Evolutionary conservation across 2,797 vertebrate genomes (phyloP), one percentile per base, ranked within the genome.

Genomic region (Anguilla anguilla): DNA sequence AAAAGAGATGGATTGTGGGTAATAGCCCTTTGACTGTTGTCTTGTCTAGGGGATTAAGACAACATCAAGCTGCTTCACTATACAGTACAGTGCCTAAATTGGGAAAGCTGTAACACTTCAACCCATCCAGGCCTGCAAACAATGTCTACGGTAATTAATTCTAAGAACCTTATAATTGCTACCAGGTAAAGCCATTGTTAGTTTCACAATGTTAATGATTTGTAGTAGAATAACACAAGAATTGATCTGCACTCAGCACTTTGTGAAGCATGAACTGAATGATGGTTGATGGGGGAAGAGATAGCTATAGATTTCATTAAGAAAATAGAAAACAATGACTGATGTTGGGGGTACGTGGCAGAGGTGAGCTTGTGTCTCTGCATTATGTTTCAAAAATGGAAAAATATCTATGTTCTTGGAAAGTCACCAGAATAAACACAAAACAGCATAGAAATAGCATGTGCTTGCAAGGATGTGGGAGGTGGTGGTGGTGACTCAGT

Each of bases 141-240:
- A 69, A n/a, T 28, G n/a, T 90, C 89, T 88, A 17, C 59, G 4
- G 59, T 64, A n/a, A 69, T 69, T 69, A n/a, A 69, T 69, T 69
- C 67, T 69, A 10, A 69, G 67, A 69, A 22, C 31, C 7, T 19
- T 49, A 15, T 43, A 43, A 53, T 25, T 67, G 87, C 87, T 91
- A 90, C 85, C 89, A 92, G 92, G 93, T 94, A 94, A 94, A 94
- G 90, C 92, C 93, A 92, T 93, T 93, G 94, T 94, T 93, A 92
- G 94, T 92, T 91, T 92, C 91, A 93, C 92, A 91, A 92, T 91
- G 89, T 89, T 91, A 90, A 93, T 93, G 90, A 9, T 93, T 91
- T 92, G 88, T 79, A 55, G 72, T 92, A 88, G 92, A 94, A 94
- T 92, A 94, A 93, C 92, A 92, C 88, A 49, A 87, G 91, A 92